These are phyloP conservation scores for Lithophane ornitopus DNA, from an alignment of 2,888 invertebrate genomes.

Conservation along the genomic window DNA sequence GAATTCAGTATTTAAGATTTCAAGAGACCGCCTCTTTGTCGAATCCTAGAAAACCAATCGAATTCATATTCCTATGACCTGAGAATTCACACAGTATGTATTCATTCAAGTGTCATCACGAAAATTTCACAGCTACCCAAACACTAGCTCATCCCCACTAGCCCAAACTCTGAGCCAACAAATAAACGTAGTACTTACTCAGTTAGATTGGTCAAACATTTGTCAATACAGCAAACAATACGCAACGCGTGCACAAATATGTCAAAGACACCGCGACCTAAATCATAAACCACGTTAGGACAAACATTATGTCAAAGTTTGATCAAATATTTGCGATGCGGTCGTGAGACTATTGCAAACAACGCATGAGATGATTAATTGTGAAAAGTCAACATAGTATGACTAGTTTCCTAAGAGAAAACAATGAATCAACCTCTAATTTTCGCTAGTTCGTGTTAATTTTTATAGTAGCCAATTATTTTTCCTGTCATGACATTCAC, in stretches of 20 bases:
- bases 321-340: slow-evolving; percentile 56
- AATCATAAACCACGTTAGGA: slow-evolving; percentile 58
- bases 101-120: slow-evolving; percentile 12
- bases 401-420: slow-evolving; percentile 29
- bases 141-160: slow-evolving; percentile 9
- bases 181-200: neutral
- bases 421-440: slow-evolving; percentile 6
- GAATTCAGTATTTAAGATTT: slow-evolving; percentile 3
- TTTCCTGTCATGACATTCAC: slow-evolving; percentile 2
- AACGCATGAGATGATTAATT: slow-evolving; percentile 47
- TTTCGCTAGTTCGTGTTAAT: slow-evolving; percentile 26
- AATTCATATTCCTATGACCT: neutral
- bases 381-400: slow-evolving; percentile 50
- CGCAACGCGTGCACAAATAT: slow-evolving; percentile 61
- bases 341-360: slow-evolving; percentile 41
- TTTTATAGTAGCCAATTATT: slow-evolving; percentile 20
- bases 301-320: slow-evolving; percentile 66
- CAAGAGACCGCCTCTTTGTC: neutral
- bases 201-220: slow-evolving; percentile 58
- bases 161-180: slow-evolving; percentile 25
- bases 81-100: slow-evolving; percentile 2
- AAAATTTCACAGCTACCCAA: slow-evolving; percentile 15
- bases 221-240: slow-evolving; percentile 65
- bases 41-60: neutral
- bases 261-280: slow-evolving; percentile 66